These are phyloP conservation scores for Brachystomella parvula DNA, from an alignment of 1,140 invertebrate genomes.

Conservation along the genomic window DNA sequence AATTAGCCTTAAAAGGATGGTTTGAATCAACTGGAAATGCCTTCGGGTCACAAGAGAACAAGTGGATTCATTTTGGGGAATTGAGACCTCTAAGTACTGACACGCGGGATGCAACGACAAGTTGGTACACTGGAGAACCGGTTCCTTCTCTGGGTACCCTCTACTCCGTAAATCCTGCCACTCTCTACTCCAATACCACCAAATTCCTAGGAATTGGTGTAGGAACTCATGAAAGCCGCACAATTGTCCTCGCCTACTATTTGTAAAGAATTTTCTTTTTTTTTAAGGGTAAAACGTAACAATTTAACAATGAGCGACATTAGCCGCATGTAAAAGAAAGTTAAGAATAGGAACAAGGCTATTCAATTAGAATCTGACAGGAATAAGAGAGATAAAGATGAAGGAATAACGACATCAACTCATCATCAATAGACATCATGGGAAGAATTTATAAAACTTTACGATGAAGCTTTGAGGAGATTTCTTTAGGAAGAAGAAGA, in stretches of 20 bases:
- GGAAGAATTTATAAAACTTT: no score
- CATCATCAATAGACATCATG: no score
- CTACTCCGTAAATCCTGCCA: background rate
- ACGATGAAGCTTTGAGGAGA: no score
- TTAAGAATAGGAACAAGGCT: no score
- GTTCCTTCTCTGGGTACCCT: background rate
- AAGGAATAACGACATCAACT: no score
- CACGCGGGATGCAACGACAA: background rate
- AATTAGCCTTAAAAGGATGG: background rate
- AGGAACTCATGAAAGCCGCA: background rate
- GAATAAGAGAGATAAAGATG: no score
- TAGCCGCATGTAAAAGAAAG: no score
- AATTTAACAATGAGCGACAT: no score
- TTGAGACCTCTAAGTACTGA: background rate
- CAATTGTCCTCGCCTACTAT: background rate
- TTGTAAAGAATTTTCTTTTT: no score
- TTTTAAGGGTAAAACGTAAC: no score
- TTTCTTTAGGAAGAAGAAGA: no score
- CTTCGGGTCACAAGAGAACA: background rate
- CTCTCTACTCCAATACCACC: background rate
- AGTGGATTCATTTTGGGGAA: slow-evolving; percentile 1
- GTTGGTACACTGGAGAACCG: background rate
- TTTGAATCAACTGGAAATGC: background rate
- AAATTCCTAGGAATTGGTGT: slow-evolving; percentile 1
- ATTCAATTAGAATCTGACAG: no score